Evolutionary conservation across 2,797 vertebrate species (phyloP), one percentile per base, ranked within the genome.

Genomic region (Telmatherina bonti): DNA sequence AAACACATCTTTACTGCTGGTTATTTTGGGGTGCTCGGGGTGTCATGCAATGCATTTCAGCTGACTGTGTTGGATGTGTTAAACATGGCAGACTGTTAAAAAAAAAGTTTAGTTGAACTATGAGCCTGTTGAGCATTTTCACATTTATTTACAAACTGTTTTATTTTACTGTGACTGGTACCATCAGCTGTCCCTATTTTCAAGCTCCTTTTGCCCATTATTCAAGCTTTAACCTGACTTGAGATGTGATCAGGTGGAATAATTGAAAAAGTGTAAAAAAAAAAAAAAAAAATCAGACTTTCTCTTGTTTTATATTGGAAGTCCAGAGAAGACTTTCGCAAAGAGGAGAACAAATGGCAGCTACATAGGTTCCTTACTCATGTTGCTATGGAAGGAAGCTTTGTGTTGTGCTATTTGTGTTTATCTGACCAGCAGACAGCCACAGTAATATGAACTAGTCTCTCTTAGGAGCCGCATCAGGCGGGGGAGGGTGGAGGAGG

Each of bases 341-440:
- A 30, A 43, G 53, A 64, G 58, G 54, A 65, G 70, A 54, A 79
- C 26, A 77, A 51, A 70, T 66, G 73, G 87, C 71, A 59, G 67
- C 51, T 55, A 54, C 59, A 64, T 54, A 5, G 60, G 66, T 75
- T 82, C 53, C 58, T 74, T 72, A 62, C 36, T 74, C 38, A 56
- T 64, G 20, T 64, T 70, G 47, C 57, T 58, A 11, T 70, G 18
- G 36, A 59, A 68, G 61, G 49, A 72, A 15, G 73, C n/a, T 88
- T 88, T 88, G 85, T 84, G 89, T 84, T 76, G 76, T 59, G 77
- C 70, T 81, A 83, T 87, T 86, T 82, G 78, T 83, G 86, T 83
- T 83, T 56, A 76, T 67, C 68, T 75, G 81, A 85, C 71, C 85
- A 74, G 82, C 70, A 62, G 87, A 88, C 81, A 83, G 85, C 83